Evolutionary conservation across 2,888 invertebrate genomes (phyloP).

Genomic region (Cataglyphis rosenhaueri): DNA sequence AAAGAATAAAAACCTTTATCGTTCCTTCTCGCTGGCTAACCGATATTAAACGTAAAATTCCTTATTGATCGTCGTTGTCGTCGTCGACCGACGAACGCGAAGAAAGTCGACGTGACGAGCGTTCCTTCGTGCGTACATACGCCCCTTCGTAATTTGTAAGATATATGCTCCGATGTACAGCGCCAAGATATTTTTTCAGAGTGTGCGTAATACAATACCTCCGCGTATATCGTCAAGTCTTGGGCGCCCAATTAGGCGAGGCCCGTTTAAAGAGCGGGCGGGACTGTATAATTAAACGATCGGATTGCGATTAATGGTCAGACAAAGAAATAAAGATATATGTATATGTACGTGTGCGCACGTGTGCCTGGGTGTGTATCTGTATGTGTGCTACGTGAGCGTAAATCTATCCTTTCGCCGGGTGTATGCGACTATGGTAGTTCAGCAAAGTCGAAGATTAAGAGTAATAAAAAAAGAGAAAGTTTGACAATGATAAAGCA

Average conservation of each 20-base stretch:
- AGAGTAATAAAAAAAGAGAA: slow-evolving; percentile 29
- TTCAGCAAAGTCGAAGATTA: slow-evolving; percentile 17
- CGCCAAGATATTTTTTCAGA: slow-evolving; percentile 78
- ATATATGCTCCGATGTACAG: slow-evolving; percentile 75
- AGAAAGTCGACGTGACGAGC: slow-evolving; percentile 36
- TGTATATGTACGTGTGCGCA: slow-evolving; percentile 61
- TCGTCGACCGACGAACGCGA: not conserved
- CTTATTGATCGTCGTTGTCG: slow-evolving; percentile 8
- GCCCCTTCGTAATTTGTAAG: slow-evolving; percentile 61
- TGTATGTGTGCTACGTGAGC: slow-evolving; percentile 13
- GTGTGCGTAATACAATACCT: slow-evolving; percentile 66
- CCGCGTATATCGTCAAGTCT: slow-evolving; percentile 69
- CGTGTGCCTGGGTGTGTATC: slow-evolving; percentile 50
- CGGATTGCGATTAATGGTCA: slow-evolving; percentile 50
- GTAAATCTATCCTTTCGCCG: slow-evolving; percentile 24
- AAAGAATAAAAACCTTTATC: not conserved
- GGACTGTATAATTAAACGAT: slow-evolving; percentile 53
- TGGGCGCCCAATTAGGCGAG: slow-evolving; percentile 17
- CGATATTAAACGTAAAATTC: slow-evolving; percentile 4
- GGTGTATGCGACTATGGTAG: slow-evolving; percentile 9
- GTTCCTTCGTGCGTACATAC: slow-evolving; percentile 58
- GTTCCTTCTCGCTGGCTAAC: slow-evolving; percentile 8
- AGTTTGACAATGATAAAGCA: no score
- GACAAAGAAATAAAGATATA: slow-evolving; percentile 56
- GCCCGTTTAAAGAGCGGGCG: slow-evolving; percentile 13